phyloP scores from a whole-genome alignment of 2,888 invertebrate species.

The Melikaiella ostensackeni region DNA sequence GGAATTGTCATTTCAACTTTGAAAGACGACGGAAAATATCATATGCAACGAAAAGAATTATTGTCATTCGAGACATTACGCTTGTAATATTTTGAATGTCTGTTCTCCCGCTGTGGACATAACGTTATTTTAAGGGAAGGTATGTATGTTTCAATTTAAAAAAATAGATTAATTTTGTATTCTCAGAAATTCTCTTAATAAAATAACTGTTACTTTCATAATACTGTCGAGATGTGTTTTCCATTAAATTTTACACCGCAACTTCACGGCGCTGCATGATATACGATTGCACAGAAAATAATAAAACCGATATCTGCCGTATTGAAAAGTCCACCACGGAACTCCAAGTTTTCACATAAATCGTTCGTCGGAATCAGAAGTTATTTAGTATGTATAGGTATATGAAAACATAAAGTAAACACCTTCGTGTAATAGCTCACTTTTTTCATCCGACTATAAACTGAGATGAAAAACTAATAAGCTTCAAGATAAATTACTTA shows the following conservation, averaged over 20 bases:
- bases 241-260: constrained; percentile 36
- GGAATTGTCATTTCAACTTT: constrained; percentile 17
- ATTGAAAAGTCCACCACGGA: constrained; percentile 31
- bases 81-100: neutral
- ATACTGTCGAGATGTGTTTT: constrained; percentile 24
- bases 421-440: neutral
- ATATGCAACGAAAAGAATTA: neutral
- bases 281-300: constrained; percentile 34
- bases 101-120: neutral
- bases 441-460: neutral
- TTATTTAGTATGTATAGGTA: constrained; percentile 47
- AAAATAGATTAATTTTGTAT: too few species aligned
- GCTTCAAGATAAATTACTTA: neutral
- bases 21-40: neutral
- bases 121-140: too few species aligned
- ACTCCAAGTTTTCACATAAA: constrained; percentile 49
- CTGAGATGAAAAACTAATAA: neutral
- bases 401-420: constrained; percentile 17
- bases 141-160: too few species aligned
- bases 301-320: constrained; percentile 33
- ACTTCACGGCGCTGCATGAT: constrained; percentile 25
- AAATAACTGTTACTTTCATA: constrained; percentile 2
- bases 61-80: neutral
- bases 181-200: neutral
- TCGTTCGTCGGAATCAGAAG: constrained; percentile 46